These are phyloP conservation scores for Meloidogyne chitwoodi DNA, from an alignment of 1,140 invertebrate species.

Conservation along the genomic window DNA sequence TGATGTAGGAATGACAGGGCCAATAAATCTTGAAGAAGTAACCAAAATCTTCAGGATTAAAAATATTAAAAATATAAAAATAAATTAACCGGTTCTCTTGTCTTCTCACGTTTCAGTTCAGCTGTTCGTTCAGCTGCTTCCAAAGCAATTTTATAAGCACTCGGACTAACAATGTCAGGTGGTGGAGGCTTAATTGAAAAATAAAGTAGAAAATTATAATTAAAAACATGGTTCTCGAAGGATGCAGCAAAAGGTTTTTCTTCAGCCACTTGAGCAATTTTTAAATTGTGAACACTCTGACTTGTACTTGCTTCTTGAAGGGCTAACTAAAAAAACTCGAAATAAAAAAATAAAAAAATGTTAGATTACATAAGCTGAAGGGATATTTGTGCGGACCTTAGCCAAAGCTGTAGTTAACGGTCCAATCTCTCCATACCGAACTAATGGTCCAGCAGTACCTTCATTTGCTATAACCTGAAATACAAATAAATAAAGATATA, in stretches of 20 bases:
- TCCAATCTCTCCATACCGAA: conserved; percentile 17
- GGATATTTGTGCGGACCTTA: conserved; percentile 26
- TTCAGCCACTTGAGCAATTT: not conserved
- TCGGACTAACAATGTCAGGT: conserved; percentile 7
- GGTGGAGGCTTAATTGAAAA: not conserved
- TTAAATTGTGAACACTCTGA: not conserved
- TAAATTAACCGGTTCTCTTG: not conserved
- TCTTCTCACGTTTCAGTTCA: not conserved
- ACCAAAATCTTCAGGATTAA: not conserved
- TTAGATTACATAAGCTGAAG: conserved; percentile 20
- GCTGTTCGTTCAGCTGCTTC: not conserved
- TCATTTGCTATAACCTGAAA: not conserved
- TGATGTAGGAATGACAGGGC: not conserved
- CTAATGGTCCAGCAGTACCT: conserved; percentile 5
- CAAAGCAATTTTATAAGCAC: conserved; percentile 18
- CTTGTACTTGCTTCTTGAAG: not conserved
- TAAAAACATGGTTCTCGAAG: not conserved
- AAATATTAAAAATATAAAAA: not conserved
- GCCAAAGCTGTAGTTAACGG: conserved; percentile 22
- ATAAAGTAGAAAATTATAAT: not conserved
- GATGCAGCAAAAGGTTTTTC: not conserved
- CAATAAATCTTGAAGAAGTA: conserved; percentile 1
- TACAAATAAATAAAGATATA: conserved; percentile 17
- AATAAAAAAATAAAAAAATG: not conserved
- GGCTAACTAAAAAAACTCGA: not conserved